Percentiles rank a stretch among this genome's conserved stretches.
Evolutionary conservation across 2,113 vertebrate genomes (phyloP).

Genomic region (Diphyllodes magnificus): DNA sequence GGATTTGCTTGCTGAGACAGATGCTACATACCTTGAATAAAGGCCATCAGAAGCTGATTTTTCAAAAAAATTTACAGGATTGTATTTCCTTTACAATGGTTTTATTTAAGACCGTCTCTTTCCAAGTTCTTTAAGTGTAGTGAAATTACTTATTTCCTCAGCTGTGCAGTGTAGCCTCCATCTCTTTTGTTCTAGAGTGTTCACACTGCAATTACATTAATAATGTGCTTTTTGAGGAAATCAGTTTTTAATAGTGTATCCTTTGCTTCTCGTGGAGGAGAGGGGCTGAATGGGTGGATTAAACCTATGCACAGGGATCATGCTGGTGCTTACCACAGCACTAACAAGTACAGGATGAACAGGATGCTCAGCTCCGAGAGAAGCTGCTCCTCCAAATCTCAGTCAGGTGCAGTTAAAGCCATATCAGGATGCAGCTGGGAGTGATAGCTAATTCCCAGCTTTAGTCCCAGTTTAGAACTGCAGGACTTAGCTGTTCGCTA

Average conservation of each 20-base stretch:
- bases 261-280: background rate
- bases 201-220: background rate
- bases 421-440: background rate
- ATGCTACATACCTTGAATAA: background rate
- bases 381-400: background rate
- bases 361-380: background rate
- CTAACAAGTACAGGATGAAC: background rate
- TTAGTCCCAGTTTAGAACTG: background rate
- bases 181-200: background rate
- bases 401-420: background rate
- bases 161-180: background rate
- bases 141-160: background rate
- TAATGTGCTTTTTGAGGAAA: background rate
- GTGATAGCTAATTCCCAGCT: slow-evolving; percentile 8
- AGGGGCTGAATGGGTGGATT: background rate
- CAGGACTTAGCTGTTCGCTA: background rate
- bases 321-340: background rate
- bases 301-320: background rate
- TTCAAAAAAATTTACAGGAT: background rate
- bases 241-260: background rate
- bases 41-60: background rate
- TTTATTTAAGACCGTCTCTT: background rate
- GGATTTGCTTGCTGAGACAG: background rate
- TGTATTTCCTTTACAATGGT: background rate
- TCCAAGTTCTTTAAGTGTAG: background rate